Conservation (phyloP, 2,888 invertebrate species). For the Plagodis dolabraria region DNA sequence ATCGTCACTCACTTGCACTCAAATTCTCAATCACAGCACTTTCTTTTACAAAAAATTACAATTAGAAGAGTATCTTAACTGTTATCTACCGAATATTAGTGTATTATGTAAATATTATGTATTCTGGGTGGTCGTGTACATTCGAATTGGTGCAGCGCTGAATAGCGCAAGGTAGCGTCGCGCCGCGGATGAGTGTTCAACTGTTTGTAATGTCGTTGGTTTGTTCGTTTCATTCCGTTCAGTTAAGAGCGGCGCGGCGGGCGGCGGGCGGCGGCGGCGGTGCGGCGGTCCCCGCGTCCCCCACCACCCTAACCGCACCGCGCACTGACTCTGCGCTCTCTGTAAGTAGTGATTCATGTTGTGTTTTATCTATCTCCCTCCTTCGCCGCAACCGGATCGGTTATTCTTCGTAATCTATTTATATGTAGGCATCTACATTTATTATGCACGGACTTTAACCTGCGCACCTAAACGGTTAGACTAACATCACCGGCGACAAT, state of each 20-base stretch:
- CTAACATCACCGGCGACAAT: constrained; percentile 26
- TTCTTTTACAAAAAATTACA: constrained; percentile 41
- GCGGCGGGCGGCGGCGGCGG: constrained; percentile 41
- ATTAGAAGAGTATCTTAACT: constrained; percentile 42
- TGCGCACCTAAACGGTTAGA: constrained; percentile 48
- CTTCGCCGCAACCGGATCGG: constrained; percentile 84
- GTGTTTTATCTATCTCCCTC: constrained; percentile 84
- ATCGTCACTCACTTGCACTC: constrained; percentile 63
- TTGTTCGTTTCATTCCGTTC: constrained; percentile 72
- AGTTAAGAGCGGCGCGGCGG: constrained; percentile 33
- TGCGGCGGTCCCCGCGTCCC: constrained; percentile 54
- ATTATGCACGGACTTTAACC: constrained; percentile 77
- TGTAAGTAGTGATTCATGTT: constrained; percentile 84
- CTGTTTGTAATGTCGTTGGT: constrained; percentile 79
- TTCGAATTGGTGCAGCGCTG: constrained; percentile 42
- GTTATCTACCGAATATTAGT: constrained; percentile 54
- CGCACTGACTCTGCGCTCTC: constrained; percentile 70
- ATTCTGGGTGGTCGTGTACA: constrained; percentile 50
- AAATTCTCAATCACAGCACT: constrained; percentile 44
- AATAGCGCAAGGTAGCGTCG: constrained; percentile 62
- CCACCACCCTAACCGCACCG: constrained; percentile 60
- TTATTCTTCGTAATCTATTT: constrained; percentile 84
- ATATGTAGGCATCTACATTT: constrained; percentile 69
- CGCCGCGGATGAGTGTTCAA: constrained; percentile 79
- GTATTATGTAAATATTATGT: constrained; percentile 44